These are phyloP conservation scores for Pseudomyrmex gracilis DNA, from an alignment of 1,140 invertebrate genomes.

Conservation along the genomic window DNA sequence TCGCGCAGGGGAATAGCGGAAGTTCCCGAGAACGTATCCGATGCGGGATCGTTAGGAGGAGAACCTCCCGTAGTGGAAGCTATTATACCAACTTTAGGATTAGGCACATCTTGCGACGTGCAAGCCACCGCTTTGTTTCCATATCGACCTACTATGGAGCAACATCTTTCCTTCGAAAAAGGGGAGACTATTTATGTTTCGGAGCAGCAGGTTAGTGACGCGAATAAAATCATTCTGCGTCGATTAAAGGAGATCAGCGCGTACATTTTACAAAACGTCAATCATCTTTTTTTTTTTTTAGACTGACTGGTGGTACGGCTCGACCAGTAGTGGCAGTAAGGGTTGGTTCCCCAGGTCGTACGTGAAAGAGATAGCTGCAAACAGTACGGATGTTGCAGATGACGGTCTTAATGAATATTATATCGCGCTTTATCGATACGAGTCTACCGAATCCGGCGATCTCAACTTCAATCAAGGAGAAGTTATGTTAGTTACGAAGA, in stretches of 20 bases:
- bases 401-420: conserved; percentile 89
- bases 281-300: conserved; percentile 64
- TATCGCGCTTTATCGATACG: conserved; percentile 93
- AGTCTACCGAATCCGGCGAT: conserved; percentile 96
- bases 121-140: conserved; percentile 88
- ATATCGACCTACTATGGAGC: conserved; percentile 89
- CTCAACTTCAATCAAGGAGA: conserved; percentile 96
- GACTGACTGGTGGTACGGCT: conserved; percentile 90
- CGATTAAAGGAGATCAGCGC: neutral
- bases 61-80: conserved; percentile 80
- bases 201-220: conserved; percentile 87
- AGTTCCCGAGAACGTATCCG: conserved; percentile 89
- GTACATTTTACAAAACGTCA: conserved; percentile 1
- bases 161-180: conserved; percentile 89
- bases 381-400: conserved; percentile 64
- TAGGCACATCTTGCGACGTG: conserved; percentile 82
- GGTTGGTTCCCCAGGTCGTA: conserved; percentile 92
- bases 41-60: conserved; percentile 85
- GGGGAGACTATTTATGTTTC: conserved; percentile 89
- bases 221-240: conserved; percentile 5
- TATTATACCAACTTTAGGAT: conserved; percentile 79
- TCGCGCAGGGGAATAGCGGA: conserved; percentile 89
- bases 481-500: conserved; percentile 93
- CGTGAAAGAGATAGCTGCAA: conserved; percentile 85
- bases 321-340: conserved; percentile 81